These are phyloP conservation scores for Sebastes paucispinis DNA, from an alignment of 2,797 vertebrate genomes.

Conservation along the genomic window DNA sequence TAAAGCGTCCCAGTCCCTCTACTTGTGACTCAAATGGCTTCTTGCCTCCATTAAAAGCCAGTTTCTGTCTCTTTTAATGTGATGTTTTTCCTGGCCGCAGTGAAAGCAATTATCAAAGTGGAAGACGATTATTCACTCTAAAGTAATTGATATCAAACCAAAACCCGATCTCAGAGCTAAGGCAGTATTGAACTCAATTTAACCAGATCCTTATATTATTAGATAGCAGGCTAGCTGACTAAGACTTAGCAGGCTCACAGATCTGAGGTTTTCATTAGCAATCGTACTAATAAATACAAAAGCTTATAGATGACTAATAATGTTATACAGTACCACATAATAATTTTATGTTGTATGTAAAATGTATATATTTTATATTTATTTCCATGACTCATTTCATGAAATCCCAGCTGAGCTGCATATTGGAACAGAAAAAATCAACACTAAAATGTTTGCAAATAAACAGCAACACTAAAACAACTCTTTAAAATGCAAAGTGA, in stretches of 20 bases:
- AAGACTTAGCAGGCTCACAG: not conserved
- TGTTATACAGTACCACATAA: too few species aligned
- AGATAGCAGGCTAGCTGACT: not conserved
- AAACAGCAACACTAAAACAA: not conserved
- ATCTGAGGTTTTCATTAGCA: not conserved
- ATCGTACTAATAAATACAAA: not conserved
- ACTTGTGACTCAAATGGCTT: not conserved
- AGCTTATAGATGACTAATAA: not conserved
- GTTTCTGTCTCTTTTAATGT: slow-evolving; percentile 1
- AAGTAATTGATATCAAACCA: not conserved
- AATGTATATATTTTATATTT: not conserved
- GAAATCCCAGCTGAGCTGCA: not conserved
- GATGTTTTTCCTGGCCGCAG: slow-evolving; percentile 6
- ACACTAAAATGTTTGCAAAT: not conserved
- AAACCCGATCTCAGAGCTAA: not conserved
- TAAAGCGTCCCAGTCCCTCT: not conserved
- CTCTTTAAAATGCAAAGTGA: not conserved
- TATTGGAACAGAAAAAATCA: not conserved
- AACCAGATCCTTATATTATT: not conserved
- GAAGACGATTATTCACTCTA: not conserved
- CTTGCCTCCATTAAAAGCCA: not conserved
- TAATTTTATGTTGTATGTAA: not conserved
- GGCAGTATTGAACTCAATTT: not conserved
- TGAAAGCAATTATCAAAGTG: not conserved
- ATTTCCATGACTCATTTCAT: not conserved